Percentiles rank a stretch among this genome's conserved stretches.
Conservation (phyloP, 2,888 invertebrate genomes). For the Tigriopus californicus region DNA sequence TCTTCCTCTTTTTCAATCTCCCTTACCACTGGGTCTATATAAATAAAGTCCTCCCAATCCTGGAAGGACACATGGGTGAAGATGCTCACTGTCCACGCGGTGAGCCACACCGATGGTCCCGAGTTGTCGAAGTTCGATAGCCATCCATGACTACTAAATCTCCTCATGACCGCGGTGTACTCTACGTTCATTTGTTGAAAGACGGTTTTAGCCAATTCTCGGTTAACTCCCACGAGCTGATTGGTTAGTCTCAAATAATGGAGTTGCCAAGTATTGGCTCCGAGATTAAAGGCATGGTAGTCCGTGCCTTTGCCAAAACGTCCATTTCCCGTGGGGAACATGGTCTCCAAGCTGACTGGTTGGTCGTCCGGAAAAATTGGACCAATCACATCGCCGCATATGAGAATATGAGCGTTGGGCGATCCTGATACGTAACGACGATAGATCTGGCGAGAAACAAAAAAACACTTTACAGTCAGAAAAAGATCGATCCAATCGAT, state of each 20-base stretch:
- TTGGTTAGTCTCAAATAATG: constrained; percentile 35
- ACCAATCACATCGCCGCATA: constrained; percentile 35
- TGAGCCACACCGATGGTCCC: constrained; percentile 30
- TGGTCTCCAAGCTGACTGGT: constrained; percentile 23
- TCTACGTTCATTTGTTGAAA: constrained; percentile 27
- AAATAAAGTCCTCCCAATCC: constrained; percentile 37
- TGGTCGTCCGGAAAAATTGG: constrained; percentile 29
- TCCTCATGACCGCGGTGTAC: constrained; percentile 26
- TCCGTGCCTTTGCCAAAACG: constrained; percentile 33
- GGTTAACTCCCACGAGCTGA: constrained; percentile 27
- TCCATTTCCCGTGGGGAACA: constrained; percentile 23
- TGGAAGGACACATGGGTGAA: constrained; percentile 32
- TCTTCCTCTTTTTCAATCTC: neutral
- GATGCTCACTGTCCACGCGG: constrained; percentile 33
- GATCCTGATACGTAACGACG: constrained; percentile 36
- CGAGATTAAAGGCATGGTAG: constrained; percentile 35
- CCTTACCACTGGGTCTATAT: constrained; percentile 30
- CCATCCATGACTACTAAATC: constrained; percentile 25
- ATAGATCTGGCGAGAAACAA: constrained; percentile 20
- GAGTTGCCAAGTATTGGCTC: constrained; percentile 34
- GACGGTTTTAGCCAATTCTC: constrained; percentile 23
- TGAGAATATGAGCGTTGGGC: constrained; percentile 29
- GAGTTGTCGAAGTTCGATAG: constrained; percentile 28
- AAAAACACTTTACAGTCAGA: no score
- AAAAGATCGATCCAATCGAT: no score